phyloP scores from a whole-genome alignment of 1,140 invertebrate species.

The Physella acuta region DNA sequence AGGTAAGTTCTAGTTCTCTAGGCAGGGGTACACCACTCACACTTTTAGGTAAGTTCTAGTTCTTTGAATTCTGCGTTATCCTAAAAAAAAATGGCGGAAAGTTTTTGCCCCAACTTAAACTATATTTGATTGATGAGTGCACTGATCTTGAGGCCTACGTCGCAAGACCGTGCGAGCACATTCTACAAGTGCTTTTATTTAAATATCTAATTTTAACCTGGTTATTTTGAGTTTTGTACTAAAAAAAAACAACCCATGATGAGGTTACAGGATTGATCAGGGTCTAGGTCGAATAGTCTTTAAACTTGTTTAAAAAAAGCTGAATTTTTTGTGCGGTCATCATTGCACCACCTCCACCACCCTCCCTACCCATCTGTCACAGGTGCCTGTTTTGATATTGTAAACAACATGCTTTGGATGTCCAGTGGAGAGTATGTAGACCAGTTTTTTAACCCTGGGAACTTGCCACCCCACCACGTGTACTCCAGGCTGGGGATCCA shows the following conservation, averaged over 20 bases:
- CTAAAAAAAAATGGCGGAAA: too few relatives aligned
- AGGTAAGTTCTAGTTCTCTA: conserved; percentile 51
- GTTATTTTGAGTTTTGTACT: too few relatives aligned
- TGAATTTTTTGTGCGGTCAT: neutral
- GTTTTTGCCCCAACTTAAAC: too few relatives aligned
- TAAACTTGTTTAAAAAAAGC: neutral
- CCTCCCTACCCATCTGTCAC: conserved; percentile 25
- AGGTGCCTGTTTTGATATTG: conserved; percentile 57
- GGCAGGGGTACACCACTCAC: conserved; percentile 47
- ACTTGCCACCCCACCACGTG: conserved; percentile 54
- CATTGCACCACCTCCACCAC: neutral
- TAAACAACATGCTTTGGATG: conserved; percentile 58
- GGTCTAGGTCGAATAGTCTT: neutral
- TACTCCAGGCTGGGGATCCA: conserved; percentile 38
- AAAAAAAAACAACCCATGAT: too few relatives aligned
- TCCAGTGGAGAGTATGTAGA: conserved; percentile 57
- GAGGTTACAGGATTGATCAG: too few relatives aligned
- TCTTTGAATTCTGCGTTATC: too few relatives aligned
- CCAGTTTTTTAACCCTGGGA: conserved; percentile 57
- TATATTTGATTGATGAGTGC: too few relatives aligned
- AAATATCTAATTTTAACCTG: too few relatives aligned
- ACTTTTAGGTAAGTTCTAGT: conserved; percentile 49
- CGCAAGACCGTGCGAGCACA: too few relatives aligned
- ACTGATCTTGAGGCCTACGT: too few relatives aligned
- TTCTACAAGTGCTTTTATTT: too few relatives aligned